phyloP scores from a whole-genome alignment of 2,888 invertebrate genomes.

The Drosophila merina region DNA sequence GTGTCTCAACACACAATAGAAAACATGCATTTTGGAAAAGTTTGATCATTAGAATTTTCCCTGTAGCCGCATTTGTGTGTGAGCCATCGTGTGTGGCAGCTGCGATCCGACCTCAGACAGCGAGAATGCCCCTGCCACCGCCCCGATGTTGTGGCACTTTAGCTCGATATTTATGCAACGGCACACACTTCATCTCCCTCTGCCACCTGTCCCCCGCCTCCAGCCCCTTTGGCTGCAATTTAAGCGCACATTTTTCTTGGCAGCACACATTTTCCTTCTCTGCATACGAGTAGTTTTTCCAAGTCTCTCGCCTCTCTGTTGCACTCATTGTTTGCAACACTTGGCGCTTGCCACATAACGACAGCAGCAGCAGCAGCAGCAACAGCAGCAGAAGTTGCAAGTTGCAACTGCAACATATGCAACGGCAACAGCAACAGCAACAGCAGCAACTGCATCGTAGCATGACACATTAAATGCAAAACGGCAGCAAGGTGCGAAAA shows the following conservation, averaged over 20 bases:
- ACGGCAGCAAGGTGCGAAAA: constrained; percentile 56
- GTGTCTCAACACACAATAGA: neutral
- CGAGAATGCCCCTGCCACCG: constrained; percentile 16
- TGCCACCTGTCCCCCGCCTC: constrained; percentile 22
- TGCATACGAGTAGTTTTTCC: constrained; percentile 75
- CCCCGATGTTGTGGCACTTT: constrained; percentile 62
- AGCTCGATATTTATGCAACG: constrained; percentile 78
- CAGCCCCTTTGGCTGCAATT: constrained; percentile 59
- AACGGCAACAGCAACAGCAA: constrained; percentile 35
- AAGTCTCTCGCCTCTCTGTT: constrained; percentile 49
- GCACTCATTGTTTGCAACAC: constrained; percentile 73
- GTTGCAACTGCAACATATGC: constrained; percentile 78
- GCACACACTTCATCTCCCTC: constrained; percentile 67
- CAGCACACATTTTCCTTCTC: constrained; percentile 70
- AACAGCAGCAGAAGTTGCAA: constrained; percentile 44
- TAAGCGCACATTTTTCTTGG: constrained; percentile 80
- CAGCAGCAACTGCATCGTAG: constrained; percentile 72
- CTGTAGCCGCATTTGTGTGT: constrained; percentile 39
- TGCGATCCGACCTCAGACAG: constrained; percentile 50
- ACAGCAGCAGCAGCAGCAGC: constrained; percentile 62
- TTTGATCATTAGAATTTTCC: neutral
- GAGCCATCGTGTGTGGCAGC: constrained; percentile 75
- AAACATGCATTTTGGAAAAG: neutral
- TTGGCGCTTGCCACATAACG: constrained; percentile 81
- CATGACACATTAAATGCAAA: constrained; percentile 79